Evolutionary conservation across 2,113 vertebrate species (phyloP).

Genomic region (Numenius arquata): DNA sequence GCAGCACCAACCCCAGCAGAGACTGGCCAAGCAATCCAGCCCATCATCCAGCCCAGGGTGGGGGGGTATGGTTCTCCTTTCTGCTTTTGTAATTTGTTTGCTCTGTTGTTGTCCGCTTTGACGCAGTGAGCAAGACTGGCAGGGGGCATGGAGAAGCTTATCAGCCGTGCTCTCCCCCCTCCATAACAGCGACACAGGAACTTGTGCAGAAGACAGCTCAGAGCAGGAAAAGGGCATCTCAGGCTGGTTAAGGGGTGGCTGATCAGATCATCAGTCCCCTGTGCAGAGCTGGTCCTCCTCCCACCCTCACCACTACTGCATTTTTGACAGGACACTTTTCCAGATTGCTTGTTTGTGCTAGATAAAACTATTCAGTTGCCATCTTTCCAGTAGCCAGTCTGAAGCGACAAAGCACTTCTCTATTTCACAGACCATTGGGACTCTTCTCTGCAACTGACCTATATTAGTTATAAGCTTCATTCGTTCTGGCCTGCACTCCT

Average conservation of each 20-base stretch:
- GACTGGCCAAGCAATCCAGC: not conserved
- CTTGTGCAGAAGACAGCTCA: not conserved
- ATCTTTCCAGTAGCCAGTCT: slow-evolving; percentile 8
- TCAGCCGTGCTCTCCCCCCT: not conserved
- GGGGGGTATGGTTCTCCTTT: not conserved
- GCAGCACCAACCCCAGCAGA: not conserved
- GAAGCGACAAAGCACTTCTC: slow-evolving; percentile 23
- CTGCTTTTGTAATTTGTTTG: not conserved
- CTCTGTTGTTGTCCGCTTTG: not conserved
- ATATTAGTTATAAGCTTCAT: slow-evolving; percentile 67
- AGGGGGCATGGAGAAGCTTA: not conserved
- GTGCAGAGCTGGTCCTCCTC: not conserved
- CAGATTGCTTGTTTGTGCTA: not conserved
- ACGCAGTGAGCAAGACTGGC: not conserved
- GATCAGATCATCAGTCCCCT: not conserved
- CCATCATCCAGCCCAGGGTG: not conserved
- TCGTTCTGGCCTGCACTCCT: slow-evolving; percentile 47
- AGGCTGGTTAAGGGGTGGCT: not conserved
- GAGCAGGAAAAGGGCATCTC: not conserved
- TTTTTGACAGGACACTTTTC: not conserved
- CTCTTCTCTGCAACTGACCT: slow-evolving; percentile 63
- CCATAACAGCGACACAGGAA: not conserved
- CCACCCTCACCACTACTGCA: not conserved
- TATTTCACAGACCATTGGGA: slow-evolving; percentile 47
- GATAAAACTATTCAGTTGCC: not conserved